Evolutionary conservation across 2,113 vertebrate genomes (phyloP).

Genomic region (Rattus rattus): DNA sequence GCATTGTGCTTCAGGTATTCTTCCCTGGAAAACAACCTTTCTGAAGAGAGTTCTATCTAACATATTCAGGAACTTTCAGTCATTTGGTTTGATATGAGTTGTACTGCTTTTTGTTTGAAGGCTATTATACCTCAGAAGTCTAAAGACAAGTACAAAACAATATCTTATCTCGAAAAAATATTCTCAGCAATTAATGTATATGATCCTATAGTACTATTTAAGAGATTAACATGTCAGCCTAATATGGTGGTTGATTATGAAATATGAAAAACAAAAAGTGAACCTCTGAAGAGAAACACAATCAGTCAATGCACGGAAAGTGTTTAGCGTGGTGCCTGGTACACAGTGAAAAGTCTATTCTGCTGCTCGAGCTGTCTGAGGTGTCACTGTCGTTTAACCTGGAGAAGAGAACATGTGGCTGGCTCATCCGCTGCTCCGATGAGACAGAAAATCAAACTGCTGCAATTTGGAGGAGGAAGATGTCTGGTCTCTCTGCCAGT

Average conservation of each 20-base stretch:
- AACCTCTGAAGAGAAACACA: conserved; percentile 16
- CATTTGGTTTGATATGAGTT: conserved; percentile 24
- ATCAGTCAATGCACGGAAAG: conserved; percentile 18
- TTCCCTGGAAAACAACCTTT: background rate
- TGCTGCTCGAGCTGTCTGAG: conserved; percentile 34
- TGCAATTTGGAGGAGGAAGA: conserved; percentile 61
- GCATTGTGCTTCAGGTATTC: background rate
- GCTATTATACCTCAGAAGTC: conserved; percentile 15
- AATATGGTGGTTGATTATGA: background rate
- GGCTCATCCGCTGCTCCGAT: conserved; percentile 49
- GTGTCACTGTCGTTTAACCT: conserved; percentile 59
- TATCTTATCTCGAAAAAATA: conserved; percentile 46
- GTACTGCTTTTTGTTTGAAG: background rate
- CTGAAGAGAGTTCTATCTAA: background rate
- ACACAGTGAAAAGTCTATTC: background rate
- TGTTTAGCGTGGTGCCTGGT: conserved; percentile 24
- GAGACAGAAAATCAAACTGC: conserved; percentile 61
- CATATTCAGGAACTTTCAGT: background rate
- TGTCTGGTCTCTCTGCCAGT: conserved; percentile 49
- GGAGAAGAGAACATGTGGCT: conserved; percentile 2
- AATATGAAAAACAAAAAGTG: conserved; percentile 25
- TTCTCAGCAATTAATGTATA: background rate
- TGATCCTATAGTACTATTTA: background rate
- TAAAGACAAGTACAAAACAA: conserved; percentile 44
- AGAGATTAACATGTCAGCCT: background rate